Base-by-base conservation (phyloP, 2,888 invertebrate genomes). In the Frankliniella fusca region DNA sequence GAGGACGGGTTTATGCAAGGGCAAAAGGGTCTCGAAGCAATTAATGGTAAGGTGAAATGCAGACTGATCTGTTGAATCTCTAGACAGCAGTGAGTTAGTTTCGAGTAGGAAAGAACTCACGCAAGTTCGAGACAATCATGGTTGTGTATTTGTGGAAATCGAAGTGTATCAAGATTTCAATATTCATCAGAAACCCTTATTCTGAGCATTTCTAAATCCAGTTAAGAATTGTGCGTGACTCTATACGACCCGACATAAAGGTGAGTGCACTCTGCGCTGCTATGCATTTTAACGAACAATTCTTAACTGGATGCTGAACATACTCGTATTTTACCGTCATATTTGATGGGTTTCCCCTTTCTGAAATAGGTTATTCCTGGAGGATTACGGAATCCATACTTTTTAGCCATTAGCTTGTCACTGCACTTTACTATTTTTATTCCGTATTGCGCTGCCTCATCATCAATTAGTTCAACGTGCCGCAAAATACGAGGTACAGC, bases 361-460 rank as follows among this genome's bases (percentile, higher is more conserved):
- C 97, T 92, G 89, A 97, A 97, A 87, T 96, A 96, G 0, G 95
- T 95, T 11, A 97, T 93, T 10, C 97, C 97, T 0, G 97, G 97
- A 38, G 96, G 95, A 87, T 95, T 94, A 83, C 97, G 91, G 86
- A 92, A 96, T 0, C 97, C 97, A 87, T 95, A 97, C 87, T 97
- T 97, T 87, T 97, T 97, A 1, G 96, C 97, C 95, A 97, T 97
- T 54, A 97, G 88, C 27, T 93, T 91, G 88, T 97, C 97, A 85
- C 92, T 92, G 90, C 95, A 95, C 89, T 97, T 95, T 0, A 95
- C 95, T 84, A 97, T 92, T 89, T 95, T 94, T 83, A 97, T 97
- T 82, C 97, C 97, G 88, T 96, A 97, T 87, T 97, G 96, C 15
- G 93, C 90, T 27, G 96, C 96, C 89, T 97, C 97, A 85, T 97